Evolutionary conservation across 2,888 invertebrate genomes (phyloP).

Genomic region (Toxonevra muliebris): DNA sequence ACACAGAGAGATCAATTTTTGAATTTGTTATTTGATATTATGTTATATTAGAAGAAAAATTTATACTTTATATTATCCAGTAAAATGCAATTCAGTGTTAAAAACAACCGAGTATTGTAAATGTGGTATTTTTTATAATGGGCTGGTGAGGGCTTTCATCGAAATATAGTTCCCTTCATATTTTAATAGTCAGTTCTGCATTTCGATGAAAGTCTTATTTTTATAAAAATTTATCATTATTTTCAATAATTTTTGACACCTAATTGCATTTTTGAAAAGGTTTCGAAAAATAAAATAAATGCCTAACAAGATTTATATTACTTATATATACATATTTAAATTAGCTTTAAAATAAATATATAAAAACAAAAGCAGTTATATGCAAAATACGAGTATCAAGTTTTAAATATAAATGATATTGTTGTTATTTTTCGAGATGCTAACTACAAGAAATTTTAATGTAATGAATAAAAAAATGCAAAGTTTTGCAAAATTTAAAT

Average conservation of each 20-base stretch:
- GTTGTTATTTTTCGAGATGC: constrained; percentile 24
- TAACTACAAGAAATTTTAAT: constrained; percentile 19
- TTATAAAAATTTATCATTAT: constrained; percentile 24
- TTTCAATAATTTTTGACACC: constrained; percentile 14
- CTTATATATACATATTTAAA: neutral
- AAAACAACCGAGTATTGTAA: neutral
- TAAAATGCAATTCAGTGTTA: constrained; percentile 5
- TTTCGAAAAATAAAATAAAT: constrained; percentile 1
- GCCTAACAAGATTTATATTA: constrained; percentile 2
- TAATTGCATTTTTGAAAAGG: constrained; percentile 19
- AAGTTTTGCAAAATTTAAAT: neutral
- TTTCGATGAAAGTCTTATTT: constrained; percentile 43
- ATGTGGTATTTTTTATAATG: constrained; percentile 35
- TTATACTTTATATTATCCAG: constrained; percentile 34
- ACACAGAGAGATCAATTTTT: constrained; percentile 50
- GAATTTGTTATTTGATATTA: constrained; percentile 37
- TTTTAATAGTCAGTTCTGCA: constrained; percentile 5
- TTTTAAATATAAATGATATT: constrained; percentile 11
- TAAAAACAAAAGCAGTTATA: neutral
- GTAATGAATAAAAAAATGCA: constrained; percentile 7
- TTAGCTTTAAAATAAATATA: neutral
- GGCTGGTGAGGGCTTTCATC: constrained; percentile 59
- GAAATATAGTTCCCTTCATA: constrained; percentile 7
- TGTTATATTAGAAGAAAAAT: too few species aligned
- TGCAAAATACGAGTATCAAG: neutral